Conservation (phyloP, 2,113 vertebrate species). For the Eretmochelys imbricata region DNA sequence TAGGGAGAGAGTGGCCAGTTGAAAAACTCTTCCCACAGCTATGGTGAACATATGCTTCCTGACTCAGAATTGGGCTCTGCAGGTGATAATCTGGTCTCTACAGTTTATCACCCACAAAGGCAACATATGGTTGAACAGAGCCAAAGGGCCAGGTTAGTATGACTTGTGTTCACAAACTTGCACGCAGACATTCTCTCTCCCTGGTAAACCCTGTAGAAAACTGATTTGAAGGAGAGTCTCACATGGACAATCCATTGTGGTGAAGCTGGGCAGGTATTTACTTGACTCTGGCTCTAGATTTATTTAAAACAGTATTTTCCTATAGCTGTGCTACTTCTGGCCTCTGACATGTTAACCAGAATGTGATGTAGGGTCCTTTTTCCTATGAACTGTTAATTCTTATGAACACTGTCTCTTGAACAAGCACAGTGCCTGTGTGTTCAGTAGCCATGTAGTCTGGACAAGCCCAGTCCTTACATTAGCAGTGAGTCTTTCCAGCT, state of each 20-base stretch:
- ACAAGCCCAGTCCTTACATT: not conserved
- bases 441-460: not conserved
- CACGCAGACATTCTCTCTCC: not conserved
- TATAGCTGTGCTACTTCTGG: not conserved
- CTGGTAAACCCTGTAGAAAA: not conserved
- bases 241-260: not conserved
- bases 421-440: rapidly evolving
- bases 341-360: not conserved
- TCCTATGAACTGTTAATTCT: not conserved
- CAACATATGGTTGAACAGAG: not conserved
- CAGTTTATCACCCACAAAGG: not conserved
- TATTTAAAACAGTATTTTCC: slow-evolving; percentile 4
- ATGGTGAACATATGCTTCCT: not conserved
- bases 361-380: not conserved
- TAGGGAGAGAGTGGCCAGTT: not conserved
- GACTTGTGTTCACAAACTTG: not conserved
- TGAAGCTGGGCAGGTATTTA: not conserved
- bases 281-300: not conserved
- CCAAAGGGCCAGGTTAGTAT: not conserved
- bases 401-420: not conserved
- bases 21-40: not conserved
- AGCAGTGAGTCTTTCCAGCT: not conserved
- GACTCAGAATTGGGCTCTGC: not conserved
- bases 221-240: not conserved
- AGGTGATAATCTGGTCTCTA: not conserved